Conservation (phyloP, 1,140 invertebrate genomes). For the Euura saliciscinereae region DNA sequence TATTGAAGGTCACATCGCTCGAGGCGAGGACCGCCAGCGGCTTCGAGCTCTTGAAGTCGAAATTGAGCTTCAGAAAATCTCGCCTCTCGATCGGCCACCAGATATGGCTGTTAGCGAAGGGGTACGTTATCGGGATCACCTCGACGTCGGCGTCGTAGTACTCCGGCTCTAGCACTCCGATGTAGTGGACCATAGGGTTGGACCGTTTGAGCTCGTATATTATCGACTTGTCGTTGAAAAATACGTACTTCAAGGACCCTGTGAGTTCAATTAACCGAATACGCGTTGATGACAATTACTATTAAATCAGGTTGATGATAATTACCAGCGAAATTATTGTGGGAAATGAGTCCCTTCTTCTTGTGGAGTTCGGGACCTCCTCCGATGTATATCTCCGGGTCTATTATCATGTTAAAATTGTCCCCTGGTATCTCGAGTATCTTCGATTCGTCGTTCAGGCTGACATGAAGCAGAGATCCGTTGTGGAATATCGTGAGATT, state of each 20-base stretch:
- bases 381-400: slow-evolving; percentile 92
- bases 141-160: slow-evolving; percentile 84
- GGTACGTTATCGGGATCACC: slow-evolving; percentile 90
- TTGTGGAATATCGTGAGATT: slow-evolving; percentile 87
- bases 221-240: slow-evolving; percentile 90
- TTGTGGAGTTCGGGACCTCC: slow-evolving; percentile 81
- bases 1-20: slow-evolving; percentile 73
- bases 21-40: slow-evolving; percentile 85
- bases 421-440: slow-evolving; percentile 73
- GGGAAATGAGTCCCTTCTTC: slow-evolving; percentile 74
- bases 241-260: slow-evolving; percentile 89
- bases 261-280: slow-evolving; percentile 54
- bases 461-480: slow-evolving; percentile 72
- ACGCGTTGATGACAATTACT: neutral
- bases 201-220: slow-evolving; percentile 83
- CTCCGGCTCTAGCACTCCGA: slow-evolving; percentile 79
- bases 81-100: slow-evolving; percentile 79
- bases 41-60: slow-evolving; percentile 88
- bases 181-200: slow-evolving; percentile 83
- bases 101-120: slow-evolving; percentile 86
- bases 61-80: slow-evolving; percentile 77
- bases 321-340: slow-evolving; percentile 71
- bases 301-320: slow-evolving; percentile 2
- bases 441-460: slow-evolving; percentile 74
- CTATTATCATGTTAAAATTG: slow-evolving; percentile 83